Conservation (phyloP, 1,140 invertebrate genomes). For the Zaprionus ghesquierei region DNA sequence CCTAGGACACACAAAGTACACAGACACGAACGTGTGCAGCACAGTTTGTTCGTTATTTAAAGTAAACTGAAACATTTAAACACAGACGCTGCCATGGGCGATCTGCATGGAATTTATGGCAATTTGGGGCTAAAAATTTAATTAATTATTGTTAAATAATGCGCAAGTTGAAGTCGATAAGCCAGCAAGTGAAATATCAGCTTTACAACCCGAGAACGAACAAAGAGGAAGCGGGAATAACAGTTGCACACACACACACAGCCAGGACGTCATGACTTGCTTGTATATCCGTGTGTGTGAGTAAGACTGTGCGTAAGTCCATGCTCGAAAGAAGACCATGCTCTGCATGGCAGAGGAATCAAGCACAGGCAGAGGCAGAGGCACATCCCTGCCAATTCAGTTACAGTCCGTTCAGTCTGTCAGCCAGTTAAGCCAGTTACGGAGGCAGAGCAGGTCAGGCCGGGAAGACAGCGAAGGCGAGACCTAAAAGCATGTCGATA, state of each 20-base stretch:
- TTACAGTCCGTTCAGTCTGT: constrained; percentile 30
- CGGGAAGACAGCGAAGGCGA: constrained; percentile 20
- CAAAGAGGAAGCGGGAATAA: constrained; percentile 14
- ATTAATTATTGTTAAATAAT: constrained; percentile 57
- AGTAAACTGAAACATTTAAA: background rate
- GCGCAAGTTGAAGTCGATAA: constrained; percentile 54
- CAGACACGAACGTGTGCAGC: background rate
- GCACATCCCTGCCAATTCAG: constrained; percentile 19
- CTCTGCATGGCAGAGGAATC: background rate
- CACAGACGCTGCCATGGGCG: background rate
- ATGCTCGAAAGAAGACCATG: background rate
- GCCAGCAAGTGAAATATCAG: constrained; percentile 44
- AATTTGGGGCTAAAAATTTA: constrained; percentile 40
- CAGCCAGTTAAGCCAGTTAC: constrained; percentile 52
- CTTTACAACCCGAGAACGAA: constrained; percentile 28
- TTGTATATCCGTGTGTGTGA: background rate
- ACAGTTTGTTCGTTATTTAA: background rate
- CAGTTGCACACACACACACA: no score
- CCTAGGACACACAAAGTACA: background rate
- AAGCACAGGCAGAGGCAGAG: background rate
- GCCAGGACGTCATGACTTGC: background rate
- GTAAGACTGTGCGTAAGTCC: constrained; percentile 8
- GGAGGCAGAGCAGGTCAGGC: constrained; percentile 15
- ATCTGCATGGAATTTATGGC: background rate
- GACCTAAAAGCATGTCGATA: constrained; percentile 72